Evolutionary conservation across 2,797 vertebrate species (phyloP), one percentile per base, ranked within the genome.

Genomic region (Bucorvus abyssinicus): DNA sequence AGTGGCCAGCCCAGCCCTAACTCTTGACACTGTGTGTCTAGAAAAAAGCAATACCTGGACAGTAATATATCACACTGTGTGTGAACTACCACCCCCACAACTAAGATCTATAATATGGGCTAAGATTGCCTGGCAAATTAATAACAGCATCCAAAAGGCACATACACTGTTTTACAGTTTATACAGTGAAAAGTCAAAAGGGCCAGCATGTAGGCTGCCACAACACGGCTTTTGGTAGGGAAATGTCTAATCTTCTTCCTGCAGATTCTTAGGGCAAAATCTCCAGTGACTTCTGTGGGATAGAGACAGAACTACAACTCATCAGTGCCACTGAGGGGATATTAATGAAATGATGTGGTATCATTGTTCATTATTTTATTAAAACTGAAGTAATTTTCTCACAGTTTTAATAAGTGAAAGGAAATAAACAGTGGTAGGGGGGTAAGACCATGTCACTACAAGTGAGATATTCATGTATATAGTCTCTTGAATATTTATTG

Each of bases 401-500:
- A 7, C 12, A 32, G 20, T 67, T 87, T 76, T 57, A 30, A n/a
- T n/a, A n/a, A n/a, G n/a, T n/a, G 42, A 79, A 88, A 60, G 15
- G 15, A 88, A 90, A 86, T 36, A 74, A 82, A 78, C 10, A 53
- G 30, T 69, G 14, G 18, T 19, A 40, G 14, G 26, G 16, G 32
- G 3, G 7, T 83, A 92, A 92, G 73, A 87, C 36, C 21, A 93
- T 57, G 47, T 91, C 52, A 94, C 83, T 38, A 89, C 92, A 81
- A 65, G 71, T 61, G 75, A 97, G 53, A 95, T 97, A 97, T 97
- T 95, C 83, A 93, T 97, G 96, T 98, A 98, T 98, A 98, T 97
- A 98, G 97, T 98, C 97, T 97, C 94, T 98, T 95, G 96, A 97
- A 98, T 98, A 98, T 99, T 99, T 98, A 98, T 98, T 98, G 97